Evolutionary conservation across 1,140 invertebrate genomes (phyloP).

Genomic region (Eciton burchellii): DNA sequence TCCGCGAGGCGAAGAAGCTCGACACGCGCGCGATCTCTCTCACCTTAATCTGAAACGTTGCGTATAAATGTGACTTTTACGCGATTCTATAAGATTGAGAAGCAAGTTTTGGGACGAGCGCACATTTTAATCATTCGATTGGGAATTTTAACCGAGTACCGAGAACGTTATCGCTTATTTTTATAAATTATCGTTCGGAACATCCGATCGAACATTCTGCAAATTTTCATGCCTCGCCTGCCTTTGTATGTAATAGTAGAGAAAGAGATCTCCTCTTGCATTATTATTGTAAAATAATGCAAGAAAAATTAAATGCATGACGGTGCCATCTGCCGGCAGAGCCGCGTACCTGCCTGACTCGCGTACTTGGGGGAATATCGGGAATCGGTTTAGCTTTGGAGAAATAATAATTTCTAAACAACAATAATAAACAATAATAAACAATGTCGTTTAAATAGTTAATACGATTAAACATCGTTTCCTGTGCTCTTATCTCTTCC

Average conservation of each 20-base stretch:
- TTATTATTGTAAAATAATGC: neutral
- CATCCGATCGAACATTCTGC: neutral
- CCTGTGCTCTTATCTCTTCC: neutral
- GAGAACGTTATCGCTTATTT: neutral
- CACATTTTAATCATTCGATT: constrained; percentile 10
- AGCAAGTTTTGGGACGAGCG: no score
- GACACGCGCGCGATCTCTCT: no score
- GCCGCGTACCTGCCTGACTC: neutral
- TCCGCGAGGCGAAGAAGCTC: neutral
- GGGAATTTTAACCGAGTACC: neutral
- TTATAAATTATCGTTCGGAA: neutral
- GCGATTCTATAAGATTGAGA: no score
- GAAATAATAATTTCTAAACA: constrained; percentile 9
- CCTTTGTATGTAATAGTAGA: neutral
- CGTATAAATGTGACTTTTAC: no score
- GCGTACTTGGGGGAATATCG: constrained; percentile 11
- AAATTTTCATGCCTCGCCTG: neutral
- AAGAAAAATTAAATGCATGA: constrained; percentile 1
- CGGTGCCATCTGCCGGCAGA: constrained; percentile 29
- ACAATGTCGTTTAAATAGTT: neutral
- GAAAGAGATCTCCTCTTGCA: neutral
- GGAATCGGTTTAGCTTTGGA: constrained; percentile 23
- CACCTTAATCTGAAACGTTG: no score
- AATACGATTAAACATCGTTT: constrained; percentile 11
- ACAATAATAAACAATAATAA: neutral